Percentiles rank a stretch among this genome's conserved stretches.
Evolutionary conservation across 2,113 vertebrate species (phyloP).

Genomic region (Colistium nudipinnis): DNA sequence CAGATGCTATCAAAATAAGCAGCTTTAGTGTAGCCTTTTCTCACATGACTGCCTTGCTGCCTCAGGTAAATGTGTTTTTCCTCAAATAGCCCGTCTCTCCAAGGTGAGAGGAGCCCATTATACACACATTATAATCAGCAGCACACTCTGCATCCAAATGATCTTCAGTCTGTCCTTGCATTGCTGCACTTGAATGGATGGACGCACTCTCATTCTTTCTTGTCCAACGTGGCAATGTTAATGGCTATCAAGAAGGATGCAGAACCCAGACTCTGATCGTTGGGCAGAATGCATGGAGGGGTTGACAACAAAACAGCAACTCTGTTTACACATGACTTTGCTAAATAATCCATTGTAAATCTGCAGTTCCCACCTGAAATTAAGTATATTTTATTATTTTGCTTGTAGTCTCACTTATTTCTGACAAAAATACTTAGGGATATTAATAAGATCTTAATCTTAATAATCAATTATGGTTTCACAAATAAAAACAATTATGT

Average conservation of each 20-base stretch:
- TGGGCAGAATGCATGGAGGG: too few relatives aligned
- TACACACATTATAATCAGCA: constrained; percentile 66
- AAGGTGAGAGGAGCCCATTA: constrained; percentile 63
- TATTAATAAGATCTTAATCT: too few relatives aligned
- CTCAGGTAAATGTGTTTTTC: constrained; percentile 62
- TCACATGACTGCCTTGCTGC: constrained; percentile 54
- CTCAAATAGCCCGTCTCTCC: constrained; percentile 56
- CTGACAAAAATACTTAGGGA: too few relatives aligned
- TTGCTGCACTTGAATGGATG: constrained; percentile 51
- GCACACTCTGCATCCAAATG: constrained; percentile 61
- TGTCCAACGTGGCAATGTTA: constrained; percentile 22
- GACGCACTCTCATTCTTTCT: constrained; percentile 25
- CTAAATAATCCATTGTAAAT: too few relatives aligned
- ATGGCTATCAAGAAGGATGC: constrained; percentile 6
- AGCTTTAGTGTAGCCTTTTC: constrained; percentile 44
- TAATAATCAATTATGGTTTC: too few relatives aligned
- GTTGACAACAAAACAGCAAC: too few relatives aligned
- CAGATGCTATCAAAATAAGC: constrained; percentile 47
- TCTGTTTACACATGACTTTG: too few relatives aligned
- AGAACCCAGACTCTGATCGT: constrained; percentile 19
- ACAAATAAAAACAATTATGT: too few relatives aligned
- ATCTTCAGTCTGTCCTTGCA: constrained; percentile 57
- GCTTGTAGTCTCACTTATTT: too few relatives aligned
- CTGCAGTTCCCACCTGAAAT: too few relatives aligned
- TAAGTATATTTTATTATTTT: too few relatives aligned